Evolutionary conservation across 2,113 vertebrate species (phyloP), one percentile per base, ranked within the genome.

Genomic region (Tichodroma muraria): DNA sequence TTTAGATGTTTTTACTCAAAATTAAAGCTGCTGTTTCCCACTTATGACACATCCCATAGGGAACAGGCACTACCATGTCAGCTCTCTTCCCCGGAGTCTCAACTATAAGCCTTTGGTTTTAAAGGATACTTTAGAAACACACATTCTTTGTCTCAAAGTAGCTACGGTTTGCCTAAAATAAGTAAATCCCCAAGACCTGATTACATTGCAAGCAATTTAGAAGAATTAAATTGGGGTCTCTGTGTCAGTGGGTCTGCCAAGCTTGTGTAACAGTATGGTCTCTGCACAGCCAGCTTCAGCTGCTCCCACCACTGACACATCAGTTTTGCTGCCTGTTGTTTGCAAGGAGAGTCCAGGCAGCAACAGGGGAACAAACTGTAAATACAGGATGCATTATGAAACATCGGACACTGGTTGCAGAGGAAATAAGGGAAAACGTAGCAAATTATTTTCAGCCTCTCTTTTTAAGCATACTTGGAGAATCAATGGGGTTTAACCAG

Each of bases 221-320:
- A 56, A 71, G 56, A 89, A 78, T 50, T 53, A 91, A 86, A 95
- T 84, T 18, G 53, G 90, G 93, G 90, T 95, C 92, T 92, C 90
- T 93, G 83, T 95, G 94, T 96, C 77, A 92, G 72, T 95, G 82
- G 80, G 93, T 96, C 90, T 95, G 88, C 92, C 69, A 91, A 78
- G 80, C 42, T 53, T 35, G 61, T 6, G 9, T 44, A 84, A 73
- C 76, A 84, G 90, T 72, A 15, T 9, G 31, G 71, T 77, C 61
- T 47, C 60, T 13, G 68, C 18, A 68, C 38, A 75, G 52, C 64
- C 63, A 68, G 76, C 68, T 66, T 80, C 68, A 17, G 69, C 80
- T 61, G 90, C 61, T 95, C 61, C 85, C 66, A 90, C 79, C 76
- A 73, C 37, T 15, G 42, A 72, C n/a, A 92, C 68, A 82, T 30